Evolutionary conservation across 2,113 vertebrate species (phyloP).

Genomic region (Pedionomus torquatus): DNA sequence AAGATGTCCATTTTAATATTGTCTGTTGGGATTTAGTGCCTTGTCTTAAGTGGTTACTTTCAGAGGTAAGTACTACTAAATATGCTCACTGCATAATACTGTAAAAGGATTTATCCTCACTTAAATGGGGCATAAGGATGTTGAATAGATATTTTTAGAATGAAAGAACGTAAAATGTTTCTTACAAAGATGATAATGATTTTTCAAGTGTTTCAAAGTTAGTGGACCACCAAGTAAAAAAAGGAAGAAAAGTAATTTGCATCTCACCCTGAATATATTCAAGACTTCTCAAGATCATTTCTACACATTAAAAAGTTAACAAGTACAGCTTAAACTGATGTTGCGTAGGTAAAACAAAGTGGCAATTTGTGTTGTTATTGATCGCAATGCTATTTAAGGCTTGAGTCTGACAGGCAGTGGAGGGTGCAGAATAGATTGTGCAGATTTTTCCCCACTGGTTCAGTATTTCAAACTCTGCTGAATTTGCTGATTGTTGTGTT

Average conservation of each 20-base stretch:
- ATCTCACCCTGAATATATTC: neutral
- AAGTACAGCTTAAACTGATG: neutral
- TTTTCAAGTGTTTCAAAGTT: neutral
- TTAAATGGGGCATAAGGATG: constrained; percentile 4
- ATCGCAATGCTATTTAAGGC: neutral
- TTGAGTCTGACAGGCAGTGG: neutral
- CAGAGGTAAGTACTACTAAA: constrained; percentile 12
- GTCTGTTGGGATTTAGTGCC: neutral
- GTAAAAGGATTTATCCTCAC: constrained; percentile 36
- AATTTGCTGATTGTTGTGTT: neutral
- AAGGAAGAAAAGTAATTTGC: neutral
- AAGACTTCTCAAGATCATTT: neutral
- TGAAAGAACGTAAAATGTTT: neutral
- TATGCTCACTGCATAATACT: constrained; percentile 7
- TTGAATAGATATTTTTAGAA: constrained; percentile 25
- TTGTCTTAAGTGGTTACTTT: constrained; percentile 30
- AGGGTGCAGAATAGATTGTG: neutral
- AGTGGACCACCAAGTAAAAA: neutral
- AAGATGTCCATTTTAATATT: constrained; percentile 24
- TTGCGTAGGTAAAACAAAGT: neutral
- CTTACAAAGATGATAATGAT: neutral
- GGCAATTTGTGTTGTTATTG: neutral
- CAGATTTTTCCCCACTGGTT: neutral
- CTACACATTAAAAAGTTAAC: neutral
- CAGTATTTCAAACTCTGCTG: neutral